Conservation (phyloP, 2,113 vertebrate species). For the Hippolais icterina region DNA sequence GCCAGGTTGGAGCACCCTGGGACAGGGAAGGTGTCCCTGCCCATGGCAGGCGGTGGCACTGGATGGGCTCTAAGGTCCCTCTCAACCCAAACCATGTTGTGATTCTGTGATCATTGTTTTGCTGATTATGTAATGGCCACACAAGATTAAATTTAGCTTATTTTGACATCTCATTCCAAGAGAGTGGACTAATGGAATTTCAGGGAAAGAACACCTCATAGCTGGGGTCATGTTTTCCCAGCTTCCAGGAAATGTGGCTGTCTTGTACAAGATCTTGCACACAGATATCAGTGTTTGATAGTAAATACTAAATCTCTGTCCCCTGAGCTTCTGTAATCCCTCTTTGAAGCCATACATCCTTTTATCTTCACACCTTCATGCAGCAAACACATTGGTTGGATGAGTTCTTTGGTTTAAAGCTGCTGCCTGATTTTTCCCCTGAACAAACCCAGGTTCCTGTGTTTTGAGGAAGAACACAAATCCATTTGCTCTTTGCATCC, state of each 20-base stretch:
- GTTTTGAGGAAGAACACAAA: background rate
- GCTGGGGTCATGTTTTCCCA: background rate
- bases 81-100: background rate
- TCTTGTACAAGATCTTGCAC: background rate
- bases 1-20: background rate
- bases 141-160: background rate
- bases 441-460: background rate
- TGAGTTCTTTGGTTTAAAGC: background rate
- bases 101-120: background rate
- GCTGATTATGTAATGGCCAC: background rate
- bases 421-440: background rate
- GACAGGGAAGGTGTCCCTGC: background rate
- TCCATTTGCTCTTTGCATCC: background rate
- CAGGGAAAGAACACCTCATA: background rate
- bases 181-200: background rate
- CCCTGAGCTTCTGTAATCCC: background rate
- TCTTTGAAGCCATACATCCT: background rate
- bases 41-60: background rate
- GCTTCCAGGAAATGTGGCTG: background rate
- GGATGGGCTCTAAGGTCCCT: background rate
- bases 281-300: background rate
- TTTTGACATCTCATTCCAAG: background rate
- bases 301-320: background rate
- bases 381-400: fast-evolving
- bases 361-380: background rate